phyloP scores from a whole-genome alignment of 2,888 invertebrate genomes.

The Mesorhabditis belari region DNA sequence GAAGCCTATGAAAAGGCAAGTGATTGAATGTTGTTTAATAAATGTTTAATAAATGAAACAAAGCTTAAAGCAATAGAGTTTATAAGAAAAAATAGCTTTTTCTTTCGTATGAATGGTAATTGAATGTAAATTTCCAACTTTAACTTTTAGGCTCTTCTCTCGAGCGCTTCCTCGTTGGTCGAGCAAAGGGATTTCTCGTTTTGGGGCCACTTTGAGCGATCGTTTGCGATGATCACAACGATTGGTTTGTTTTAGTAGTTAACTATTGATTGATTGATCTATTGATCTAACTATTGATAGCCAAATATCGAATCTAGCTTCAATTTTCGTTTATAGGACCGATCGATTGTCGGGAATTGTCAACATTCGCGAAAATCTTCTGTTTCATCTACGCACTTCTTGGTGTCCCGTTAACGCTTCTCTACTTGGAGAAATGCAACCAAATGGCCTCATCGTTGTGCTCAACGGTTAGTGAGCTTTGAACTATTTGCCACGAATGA shows the following conservation, averaged over 20 bases:
- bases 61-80: not conserved
- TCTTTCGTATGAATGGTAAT: not conserved
- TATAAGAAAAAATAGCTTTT: not conserved
- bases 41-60: too few species aligned
- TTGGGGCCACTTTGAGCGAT: slow-evolving; percentile 29
- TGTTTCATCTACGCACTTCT: slow-evolving; percentile 39
- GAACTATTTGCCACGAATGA: too few species aligned
- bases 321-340: slow-evolving; percentile 32
- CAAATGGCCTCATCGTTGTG: slow-evolving; percentile 2
- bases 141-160: slow-evolving; percentile 14
- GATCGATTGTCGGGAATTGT: slow-evolving; percentile 38
- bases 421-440: slow-evolving; percentile 28
- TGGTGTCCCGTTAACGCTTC: slow-evolving; percentile 28
- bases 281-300: too few species aligned
- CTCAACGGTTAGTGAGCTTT: not conserved
- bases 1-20: slow-evolving; percentile 42
- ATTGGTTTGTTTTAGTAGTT: slow-evolving; percentile 30
- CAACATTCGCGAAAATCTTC: slow-evolving; percentile 35
- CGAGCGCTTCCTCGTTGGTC: slow-evolving; percentile 12
- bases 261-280: too few species aligned
- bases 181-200: slow-evolving; percentile 23
- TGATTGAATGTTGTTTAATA: too few species aligned
- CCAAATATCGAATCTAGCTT: too few species aligned
- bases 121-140: not conserved
- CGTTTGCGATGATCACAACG: slow-evolving; percentile 41